These are phyloP conservation scores for Clangula hyemalis DNA, from an alignment of 2,797 vertebrate genomes.

Conservation along the genomic window DNA sequence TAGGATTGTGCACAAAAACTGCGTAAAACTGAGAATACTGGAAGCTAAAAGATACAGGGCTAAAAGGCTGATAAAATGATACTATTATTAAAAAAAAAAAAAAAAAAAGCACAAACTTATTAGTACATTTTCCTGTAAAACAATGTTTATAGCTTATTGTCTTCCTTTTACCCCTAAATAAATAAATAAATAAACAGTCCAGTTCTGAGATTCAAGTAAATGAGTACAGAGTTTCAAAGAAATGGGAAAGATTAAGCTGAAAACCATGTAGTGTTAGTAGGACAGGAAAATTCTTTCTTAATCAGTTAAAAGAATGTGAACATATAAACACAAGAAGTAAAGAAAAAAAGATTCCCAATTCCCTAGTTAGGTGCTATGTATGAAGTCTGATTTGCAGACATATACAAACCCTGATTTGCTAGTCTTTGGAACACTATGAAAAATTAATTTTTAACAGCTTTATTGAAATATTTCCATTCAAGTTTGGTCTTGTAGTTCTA, in stretches of 20 bases:
- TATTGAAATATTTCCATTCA: neutral
- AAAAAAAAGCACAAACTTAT: neutral
- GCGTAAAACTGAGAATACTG: neutral
- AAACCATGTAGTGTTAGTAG: neutral
- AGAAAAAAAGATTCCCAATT: neutral
- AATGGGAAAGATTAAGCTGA: neutral
- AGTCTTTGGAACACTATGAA: neutral
- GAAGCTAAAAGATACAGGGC: neutral
- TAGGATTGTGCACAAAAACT: neutral
- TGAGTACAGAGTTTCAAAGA: neutral
- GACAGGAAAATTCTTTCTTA: neutral
- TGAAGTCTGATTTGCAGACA: neutral
- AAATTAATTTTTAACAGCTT: neutral
- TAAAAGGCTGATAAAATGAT: neutral
- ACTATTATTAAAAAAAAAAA: neutral
- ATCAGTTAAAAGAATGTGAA: neutral
- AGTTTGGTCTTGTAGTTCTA: neutral
- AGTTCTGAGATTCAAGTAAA: neutral
- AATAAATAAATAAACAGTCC: neutral
- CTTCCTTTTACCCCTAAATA: neutral
- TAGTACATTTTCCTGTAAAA: neutral
- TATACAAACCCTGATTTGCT: neutral
- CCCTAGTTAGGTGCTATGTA: neutral
- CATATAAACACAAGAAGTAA: neutral
- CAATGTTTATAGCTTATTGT: neutral